Percentiles rank a stretch among this genome's conserved stretches.
These are phyloP conservation scores for Catagonus wagneri DNA, from an alignment of 2,113 vertebrate genomes.

Conservation along the genomic window DNA sequence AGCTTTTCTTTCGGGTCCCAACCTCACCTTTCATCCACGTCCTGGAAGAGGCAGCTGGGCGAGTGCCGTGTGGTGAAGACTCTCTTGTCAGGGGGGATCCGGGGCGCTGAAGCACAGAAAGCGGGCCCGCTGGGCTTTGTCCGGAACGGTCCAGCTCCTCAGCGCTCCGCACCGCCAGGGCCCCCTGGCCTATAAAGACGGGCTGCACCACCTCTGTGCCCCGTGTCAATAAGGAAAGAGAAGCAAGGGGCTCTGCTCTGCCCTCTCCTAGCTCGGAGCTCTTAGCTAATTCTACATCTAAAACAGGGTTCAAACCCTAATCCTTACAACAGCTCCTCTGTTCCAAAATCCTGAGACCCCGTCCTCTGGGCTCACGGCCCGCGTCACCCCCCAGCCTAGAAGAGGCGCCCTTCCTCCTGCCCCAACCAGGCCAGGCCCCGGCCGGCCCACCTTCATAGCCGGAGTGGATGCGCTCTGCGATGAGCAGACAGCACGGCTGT, in stretches of 20 bases:
- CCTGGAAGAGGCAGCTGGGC: conserved; percentile 95
- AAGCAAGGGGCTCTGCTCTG: neutral
- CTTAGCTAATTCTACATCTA: neutral
- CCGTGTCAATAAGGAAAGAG: neutral
- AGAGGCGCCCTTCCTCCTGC: neutral
- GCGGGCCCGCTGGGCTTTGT: neutral
- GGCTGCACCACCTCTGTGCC: neutral
- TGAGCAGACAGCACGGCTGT: conserved; percentile 94
- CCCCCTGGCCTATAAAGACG: neutral
- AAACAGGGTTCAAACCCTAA: neutral
- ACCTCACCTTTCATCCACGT: conserved; percentile 92
- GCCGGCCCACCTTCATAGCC: conserved; percentile 92
- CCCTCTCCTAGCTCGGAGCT: neutral
- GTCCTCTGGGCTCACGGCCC: neutral
- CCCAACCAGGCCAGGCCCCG: neutral
- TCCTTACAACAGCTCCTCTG: neutral
- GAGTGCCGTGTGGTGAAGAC: conserved; percentile 95
- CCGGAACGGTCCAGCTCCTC: neutral
- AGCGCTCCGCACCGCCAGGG: neutral
- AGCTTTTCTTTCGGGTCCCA: neutral
- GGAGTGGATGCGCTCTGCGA: conserved; percentile 94
- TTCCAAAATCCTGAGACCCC: neutral
- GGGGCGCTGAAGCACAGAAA: conserved; percentile 88
- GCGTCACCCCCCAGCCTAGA: neutral
- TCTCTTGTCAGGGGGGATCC: conserved; percentile 94